Evolutionary conservation across 2,888 invertebrate genomes (phyloP), one percentile per base, ranked within the genome.

Genomic region (Pristionchus exspectatus): DNA sequence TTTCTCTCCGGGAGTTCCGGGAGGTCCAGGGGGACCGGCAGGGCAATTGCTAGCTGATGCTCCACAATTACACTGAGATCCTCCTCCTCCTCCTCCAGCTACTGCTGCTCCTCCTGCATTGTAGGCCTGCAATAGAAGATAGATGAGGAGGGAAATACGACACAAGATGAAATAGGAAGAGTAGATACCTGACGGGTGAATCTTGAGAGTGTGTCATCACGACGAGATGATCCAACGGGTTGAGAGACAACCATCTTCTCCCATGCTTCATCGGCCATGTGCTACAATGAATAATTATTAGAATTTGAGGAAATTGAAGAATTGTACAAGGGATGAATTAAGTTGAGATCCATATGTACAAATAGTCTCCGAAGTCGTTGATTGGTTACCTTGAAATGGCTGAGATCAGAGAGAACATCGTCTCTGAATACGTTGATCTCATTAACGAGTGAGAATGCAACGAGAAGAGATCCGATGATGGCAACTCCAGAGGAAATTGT

Each of bases 401-500:
- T 72, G 30, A 72, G 72, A 72, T 72, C 72, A 4, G 72, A 72
- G 72, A 72, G 72, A 3, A 72, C 30, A n/a, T 72, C 72, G 10
- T 72, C 38, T 38, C 38, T 38, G 38, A 38, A 38, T 38, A 38
- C 38, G 38, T 38, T 38, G 38, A 38, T 38, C 72, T 30, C 72
- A 30, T 27, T 33, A 27, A 84, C 84, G 56, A 84, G 84, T 18
- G 84, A 84, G 84, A 84, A 84, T 18, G 84, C 84, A 12, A 84
- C 84, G 27, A 84, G n/a, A 27, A 84, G 84, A 12, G 84, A 16
- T 12, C 84, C 84, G 18, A 84, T 24, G 84, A 84, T 84, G 84
- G 84, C 84, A 10, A 54, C 84, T 56, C 84, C 84, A 9, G 59
- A 84, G 2, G 56, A 27, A 12, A 30, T 24, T 24, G 56, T 84